Conservation (phyloP, 92 coral and sea anemone genomes). For the Siderastrea radians region DNA sequence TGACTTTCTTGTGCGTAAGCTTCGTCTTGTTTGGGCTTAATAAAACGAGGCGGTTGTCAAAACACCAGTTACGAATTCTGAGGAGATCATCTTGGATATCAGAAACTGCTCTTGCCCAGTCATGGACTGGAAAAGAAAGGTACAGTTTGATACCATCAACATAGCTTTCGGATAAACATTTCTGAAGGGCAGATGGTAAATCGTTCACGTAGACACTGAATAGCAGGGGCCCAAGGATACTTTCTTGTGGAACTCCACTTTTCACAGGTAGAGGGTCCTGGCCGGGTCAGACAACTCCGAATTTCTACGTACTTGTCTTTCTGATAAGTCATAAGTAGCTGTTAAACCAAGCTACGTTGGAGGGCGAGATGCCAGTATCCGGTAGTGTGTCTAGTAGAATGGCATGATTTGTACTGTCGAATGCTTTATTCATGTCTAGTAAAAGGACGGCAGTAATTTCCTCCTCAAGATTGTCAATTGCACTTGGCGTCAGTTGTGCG, state of each 20-base stretch:
- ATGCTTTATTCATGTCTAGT: too few relatives aligned
- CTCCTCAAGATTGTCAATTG: too few relatives aligned
- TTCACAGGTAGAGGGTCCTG: too few relatives aligned
- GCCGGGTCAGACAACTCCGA: not conserved
- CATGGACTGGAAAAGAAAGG: not conserved
- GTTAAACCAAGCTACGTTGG: not conserved
- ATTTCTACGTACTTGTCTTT: constrained; percentile 7
- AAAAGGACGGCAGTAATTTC: too few relatives aligned
- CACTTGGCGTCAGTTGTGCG: too few relatives aligned
- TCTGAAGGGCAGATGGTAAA: not conserved
- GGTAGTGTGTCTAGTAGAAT: not conserved
- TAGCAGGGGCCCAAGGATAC: not conserved
- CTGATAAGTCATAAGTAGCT: not conserved
- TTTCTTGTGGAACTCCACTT: not conserved
- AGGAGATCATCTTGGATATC: not conserved
- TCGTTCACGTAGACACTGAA: not conserved
- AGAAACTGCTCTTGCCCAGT: not conserved
- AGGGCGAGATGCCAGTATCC: not conserved
- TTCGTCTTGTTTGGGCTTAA: not conserved
- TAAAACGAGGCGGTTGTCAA: not conserved
- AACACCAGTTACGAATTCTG: not conserved
- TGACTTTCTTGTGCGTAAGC: constrained; percentile 32
- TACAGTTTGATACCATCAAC: not conserved
- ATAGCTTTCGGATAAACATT: not conserved
- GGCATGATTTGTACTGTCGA: not conserved